Evolutionary conservation across 1,140 invertebrate genomes (phyloP).

Genomic region (Temnothorax curvispinosus): DNA sequence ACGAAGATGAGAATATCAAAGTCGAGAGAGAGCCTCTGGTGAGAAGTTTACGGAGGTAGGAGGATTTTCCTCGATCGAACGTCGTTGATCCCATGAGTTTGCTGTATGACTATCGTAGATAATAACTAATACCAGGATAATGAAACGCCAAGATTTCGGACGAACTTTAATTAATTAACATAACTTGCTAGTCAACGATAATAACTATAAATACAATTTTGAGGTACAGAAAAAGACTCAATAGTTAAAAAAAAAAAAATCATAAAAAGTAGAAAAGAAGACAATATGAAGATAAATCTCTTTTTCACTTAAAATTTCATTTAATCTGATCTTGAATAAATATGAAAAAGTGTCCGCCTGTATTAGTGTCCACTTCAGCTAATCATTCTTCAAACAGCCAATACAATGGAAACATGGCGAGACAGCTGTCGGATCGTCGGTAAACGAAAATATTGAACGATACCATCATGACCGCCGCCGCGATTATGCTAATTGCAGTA

Average conservation of each 20-base stretch:
- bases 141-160: neutral
- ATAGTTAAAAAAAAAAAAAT: conserved; percentile 4
- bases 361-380: neutral
- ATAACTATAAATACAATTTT: neutral
- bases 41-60: conserved; percentile 32
- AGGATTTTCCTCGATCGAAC: conserved; percentile 34
- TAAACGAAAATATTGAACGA: conserved; percentile 55
- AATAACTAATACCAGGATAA: conserved; percentile 33
- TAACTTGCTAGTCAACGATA: conserved; percentile 2
- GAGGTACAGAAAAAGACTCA: neutral
- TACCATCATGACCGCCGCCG: conserved; percentile 17
- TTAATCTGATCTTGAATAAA: neutral
- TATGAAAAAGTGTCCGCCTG: neutral
- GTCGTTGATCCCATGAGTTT: conserved; percentile 23
- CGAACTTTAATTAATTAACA: conserved; percentile 42
- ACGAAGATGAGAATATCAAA: conserved; percentile 27
- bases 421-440: conserved; percentile 31
- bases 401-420: conserved; percentile 8
- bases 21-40: neutral
- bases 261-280: neutral
- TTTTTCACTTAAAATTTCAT: neutral
- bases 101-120: neutral
- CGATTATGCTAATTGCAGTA: conserved; percentile 73
- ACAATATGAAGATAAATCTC: neutral
- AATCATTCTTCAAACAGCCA: neutral